Evolutionary conservation across 2,113 vertebrate genomes (phyloP).

Genomic region (Sus scrofa): DNA sequence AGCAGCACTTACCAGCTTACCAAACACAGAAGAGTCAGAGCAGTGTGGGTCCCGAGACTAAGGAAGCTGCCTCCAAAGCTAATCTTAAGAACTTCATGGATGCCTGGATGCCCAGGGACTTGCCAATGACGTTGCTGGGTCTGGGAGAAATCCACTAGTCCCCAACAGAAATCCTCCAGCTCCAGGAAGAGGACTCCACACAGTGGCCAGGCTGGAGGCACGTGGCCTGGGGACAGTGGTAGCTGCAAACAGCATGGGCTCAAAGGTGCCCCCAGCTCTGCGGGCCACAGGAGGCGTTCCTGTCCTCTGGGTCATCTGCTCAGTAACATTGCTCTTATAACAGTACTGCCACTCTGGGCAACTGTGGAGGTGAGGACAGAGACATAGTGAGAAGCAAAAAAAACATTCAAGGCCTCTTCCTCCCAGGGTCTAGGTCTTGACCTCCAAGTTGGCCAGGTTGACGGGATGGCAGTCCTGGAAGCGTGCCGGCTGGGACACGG

Average conservation of each 20-base stretch:
- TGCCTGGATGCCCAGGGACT: fast-evolving
- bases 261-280: neutral
- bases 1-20: neutral
- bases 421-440: neutral
- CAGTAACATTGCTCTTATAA: neutral
- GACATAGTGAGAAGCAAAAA: neutral
- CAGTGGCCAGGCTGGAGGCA: fast-evolving
- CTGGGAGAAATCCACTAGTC: neutral
- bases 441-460: conserved; percentile 45
- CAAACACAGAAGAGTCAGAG: neutral
- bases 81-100: fast-evolving
- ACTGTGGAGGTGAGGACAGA: neutral
- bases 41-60: neutral
- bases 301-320: neutral
- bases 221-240: neutral
- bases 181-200: neutral
- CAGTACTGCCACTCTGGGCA: neutral
- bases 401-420: conserved; percentile 60
- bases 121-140: neutral
- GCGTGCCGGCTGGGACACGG: conserved; percentile 22
- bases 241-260: neutral
- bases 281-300: neutral
- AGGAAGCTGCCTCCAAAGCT: neutral
- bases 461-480: conserved; percentile 12
- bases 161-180: too few relatives aligned